Percentiles rank a stretch among this genome's conserved stretches.
Evolutionary conservation across 1,140 invertebrate species (phyloP).

Genomic region (Eurosta solidaginis): DNA sequence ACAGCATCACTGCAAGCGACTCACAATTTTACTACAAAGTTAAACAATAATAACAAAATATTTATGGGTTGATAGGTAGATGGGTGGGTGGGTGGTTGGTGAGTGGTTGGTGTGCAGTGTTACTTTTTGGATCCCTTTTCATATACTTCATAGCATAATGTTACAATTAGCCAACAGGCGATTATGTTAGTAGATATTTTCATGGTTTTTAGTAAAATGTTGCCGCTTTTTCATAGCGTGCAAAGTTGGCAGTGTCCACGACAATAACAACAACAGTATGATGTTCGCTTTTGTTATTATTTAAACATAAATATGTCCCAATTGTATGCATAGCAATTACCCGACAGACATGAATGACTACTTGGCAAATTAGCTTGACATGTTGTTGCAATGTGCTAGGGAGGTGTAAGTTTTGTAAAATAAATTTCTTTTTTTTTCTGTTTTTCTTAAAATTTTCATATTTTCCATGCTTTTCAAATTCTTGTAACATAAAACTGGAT

Average conservation of each 20-base stretch:
- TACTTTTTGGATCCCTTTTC: not conserved
- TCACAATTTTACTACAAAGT: too few relatives aligned
- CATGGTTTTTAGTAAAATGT: not conserved
- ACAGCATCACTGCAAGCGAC: too few relatives aligned
- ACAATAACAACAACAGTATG: too few relatives aligned
- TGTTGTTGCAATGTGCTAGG: not conserved
- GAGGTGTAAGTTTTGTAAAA: not conserved
- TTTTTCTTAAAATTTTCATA: not conserved
- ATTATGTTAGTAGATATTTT: conserved; percentile 19
- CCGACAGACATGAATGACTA: not conserved
- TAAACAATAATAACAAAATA: too few relatives aligned
- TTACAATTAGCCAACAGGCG: conserved; percentile 14
- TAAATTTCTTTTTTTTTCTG: not conserved
- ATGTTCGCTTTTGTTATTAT: not conserved
- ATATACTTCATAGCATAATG: too few relatives aligned
- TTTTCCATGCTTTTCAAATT: too few relatives aligned
- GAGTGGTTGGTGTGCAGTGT: not conserved
- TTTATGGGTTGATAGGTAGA: too few relatives aligned
- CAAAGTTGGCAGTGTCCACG: not conserved
- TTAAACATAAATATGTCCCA: conserved; percentile 2
- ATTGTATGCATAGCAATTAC: not conserved
- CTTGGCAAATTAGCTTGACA: not conserved
- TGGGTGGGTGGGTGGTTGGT: too few relatives aligned
- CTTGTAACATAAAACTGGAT: too few relatives aligned
- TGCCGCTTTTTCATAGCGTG: not conserved